A percentile compares a stretch with the other conserved stretches of the same genome.
Evolutionary conservation across 2,797 vertebrate genomes (phyloP).

Genomic region (Dromococcyx pavoninus): DNA sequence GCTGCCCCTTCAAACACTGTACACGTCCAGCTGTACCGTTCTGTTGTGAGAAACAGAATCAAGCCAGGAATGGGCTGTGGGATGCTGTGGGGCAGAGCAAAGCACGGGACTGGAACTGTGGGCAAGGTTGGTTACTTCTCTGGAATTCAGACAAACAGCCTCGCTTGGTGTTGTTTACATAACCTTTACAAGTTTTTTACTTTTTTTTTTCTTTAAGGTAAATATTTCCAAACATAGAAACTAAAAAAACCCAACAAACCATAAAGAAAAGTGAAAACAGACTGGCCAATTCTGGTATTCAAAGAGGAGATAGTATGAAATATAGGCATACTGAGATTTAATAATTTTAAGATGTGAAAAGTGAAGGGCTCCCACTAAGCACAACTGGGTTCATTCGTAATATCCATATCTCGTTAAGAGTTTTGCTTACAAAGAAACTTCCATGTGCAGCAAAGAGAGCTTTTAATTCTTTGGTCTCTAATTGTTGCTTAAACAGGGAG

Average conservation of each 20-base stretch:
- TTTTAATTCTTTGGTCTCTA: neutral
- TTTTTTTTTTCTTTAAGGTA: neutral
- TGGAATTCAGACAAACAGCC: neutral
- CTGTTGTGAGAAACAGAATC: neutral
- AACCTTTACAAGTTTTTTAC: neutral
- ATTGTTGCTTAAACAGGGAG: neutral
- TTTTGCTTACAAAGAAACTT: neutral
- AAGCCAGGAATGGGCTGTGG: neutral
- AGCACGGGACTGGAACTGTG: neutral
- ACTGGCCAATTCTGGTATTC: neutral
- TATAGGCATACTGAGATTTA: neutral
- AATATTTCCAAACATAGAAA: neutral
- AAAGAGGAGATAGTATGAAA: neutral
- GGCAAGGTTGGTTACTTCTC: neutral
- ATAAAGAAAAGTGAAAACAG: neutral
- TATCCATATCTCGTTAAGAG: neutral
- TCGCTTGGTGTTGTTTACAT: neutral
- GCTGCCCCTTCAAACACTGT: neutral
- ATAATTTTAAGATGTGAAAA: constrained; percentile 26
- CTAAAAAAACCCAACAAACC: neutral
- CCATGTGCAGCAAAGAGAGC: neutral
- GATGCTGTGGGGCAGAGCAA: neutral
- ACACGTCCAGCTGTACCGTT: neutral
- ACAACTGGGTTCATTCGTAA: neutral
- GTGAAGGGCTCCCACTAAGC: neutral